These are phyloP conservation scores for Hippolais icterina DNA, from an alignment of 2,113 vertebrate genomes.

Conservation along the genomic window DNA sequence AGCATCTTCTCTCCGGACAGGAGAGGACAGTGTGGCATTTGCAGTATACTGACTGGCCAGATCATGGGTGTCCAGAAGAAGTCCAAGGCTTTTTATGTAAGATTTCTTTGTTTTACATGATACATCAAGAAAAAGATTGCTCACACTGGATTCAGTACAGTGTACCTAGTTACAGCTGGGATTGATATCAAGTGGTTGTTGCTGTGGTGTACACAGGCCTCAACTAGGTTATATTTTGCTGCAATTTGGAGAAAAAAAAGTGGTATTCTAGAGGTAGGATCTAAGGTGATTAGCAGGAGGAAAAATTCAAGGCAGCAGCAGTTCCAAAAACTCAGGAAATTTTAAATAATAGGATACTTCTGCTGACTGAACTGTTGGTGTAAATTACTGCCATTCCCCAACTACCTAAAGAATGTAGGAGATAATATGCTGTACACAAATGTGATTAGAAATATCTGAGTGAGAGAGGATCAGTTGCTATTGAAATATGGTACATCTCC, in stretches of 20 bases:
- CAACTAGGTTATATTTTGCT: background rate
- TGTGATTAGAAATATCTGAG: background rate
- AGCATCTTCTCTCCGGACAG: conserved; percentile 82
- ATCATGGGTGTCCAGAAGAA: conserved; percentile 92
- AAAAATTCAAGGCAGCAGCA: background rate
- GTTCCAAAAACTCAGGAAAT: background rate
- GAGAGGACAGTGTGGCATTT: conserved; percentile 87
- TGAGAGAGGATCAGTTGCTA: background rate
- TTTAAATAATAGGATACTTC: background rate
- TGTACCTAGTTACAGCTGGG: background rate
- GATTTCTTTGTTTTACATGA: conserved; percentile 26
- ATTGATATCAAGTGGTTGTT: background rate
- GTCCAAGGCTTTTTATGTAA: conserved; percentile 92
- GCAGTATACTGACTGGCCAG: conserved; percentile 86
- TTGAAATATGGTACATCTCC: background rate
- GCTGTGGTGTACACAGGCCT: background rate
- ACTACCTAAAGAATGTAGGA: background rate
- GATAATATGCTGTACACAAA: background rate
- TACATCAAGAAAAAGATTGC: background rate
- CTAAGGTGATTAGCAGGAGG: background rate
- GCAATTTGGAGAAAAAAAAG: background rate
- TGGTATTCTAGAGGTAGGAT: background rate
- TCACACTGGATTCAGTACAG: background rate
- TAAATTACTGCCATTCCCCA: background rate
- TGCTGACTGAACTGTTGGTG: background rate